These are phyloP conservation scores for Sternotherus odoratus DNA, from an alignment of 2,797 vertebrate genomes.

Conservation along the genomic window DNA sequence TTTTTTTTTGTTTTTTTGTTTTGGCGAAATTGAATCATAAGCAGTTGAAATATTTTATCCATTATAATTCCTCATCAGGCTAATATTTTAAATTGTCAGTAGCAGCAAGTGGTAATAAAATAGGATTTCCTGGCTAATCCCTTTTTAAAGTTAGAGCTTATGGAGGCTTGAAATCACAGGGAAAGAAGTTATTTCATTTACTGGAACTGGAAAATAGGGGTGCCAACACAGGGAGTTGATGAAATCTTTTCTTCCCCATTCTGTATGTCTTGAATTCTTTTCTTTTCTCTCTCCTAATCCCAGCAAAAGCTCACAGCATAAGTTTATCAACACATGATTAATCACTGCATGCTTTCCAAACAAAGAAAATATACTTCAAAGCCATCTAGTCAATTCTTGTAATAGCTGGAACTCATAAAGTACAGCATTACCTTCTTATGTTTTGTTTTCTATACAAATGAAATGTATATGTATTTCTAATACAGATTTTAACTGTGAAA, in stretches of 20 bases:
- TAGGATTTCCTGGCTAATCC: constrained; percentile 71
- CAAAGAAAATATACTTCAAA: constrained; percentile 56
- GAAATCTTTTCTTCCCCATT: not conserved
- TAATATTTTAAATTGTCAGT: constrained; percentile 54
- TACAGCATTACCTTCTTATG: not conserved
- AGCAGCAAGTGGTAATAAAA: constrained; percentile 61
- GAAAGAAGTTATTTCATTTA: constrained; percentile 57
- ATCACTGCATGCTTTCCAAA: constrained; percentile 24
- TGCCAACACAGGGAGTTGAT: constrained; percentile 8
- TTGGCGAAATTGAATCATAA: constrained; percentile 62
- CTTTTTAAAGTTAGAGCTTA: constrained; percentile 45
- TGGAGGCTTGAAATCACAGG: constrained; percentile 49
- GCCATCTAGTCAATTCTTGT: constrained; percentile 47
- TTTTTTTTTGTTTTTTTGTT: not conserved
- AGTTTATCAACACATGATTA: constrained; percentile 36
- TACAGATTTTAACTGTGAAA: constrained; percentile 17
- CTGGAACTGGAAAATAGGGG: constrained; percentile 43
- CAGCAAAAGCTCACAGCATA: constrained; percentile 32
- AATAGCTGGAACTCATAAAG: constrained; percentile 24
- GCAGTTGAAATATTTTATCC: constrained; percentile 67
- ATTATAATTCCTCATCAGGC: constrained; percentile 52
- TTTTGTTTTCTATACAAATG: constrained; percentile 31
- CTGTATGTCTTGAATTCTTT: constrained; percentile 26
- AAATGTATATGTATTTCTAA: not conserved
- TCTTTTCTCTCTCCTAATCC: constrained; percentile 29